Base-by-base conservation (phyloP, 2,888 invertebrate genomes). In the Diarsia dahlii region DNA sequence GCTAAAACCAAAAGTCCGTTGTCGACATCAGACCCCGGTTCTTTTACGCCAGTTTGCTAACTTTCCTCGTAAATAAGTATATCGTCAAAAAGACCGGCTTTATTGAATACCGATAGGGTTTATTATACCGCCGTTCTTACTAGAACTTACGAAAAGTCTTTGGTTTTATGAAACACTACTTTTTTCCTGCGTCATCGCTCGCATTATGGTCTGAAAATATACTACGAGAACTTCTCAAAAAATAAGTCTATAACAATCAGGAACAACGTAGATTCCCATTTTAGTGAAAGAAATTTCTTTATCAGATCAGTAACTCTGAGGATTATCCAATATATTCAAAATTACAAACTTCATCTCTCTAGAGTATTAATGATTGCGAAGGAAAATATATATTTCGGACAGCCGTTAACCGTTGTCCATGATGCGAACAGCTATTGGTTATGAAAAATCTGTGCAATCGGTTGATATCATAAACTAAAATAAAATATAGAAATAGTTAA, bases 21-120 rank as follows among this genome's bases (percentile, higher is more conserved):
- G n/a, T 50, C 52, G 69, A 71, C 63, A 66, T 58, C 60, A n/a
- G 28, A 60, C 62, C 63, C 63, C 48, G 64, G 54, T 52, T 66
- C 48, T 77, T 80, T 80, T 80, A 87, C 80, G 76, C 74, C 70
- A 80, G 60, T 76, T 66, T 28, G 65, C 73, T 67, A 84, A 82
- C 81, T 81, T 80, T 4, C 34, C 20, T 81, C 88, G 77, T 87
- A 84, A 87, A 87, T 87, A 87, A 85, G 75, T 81, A 78, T 76
- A 80, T 77, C 75, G 75, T 67, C 81, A 76, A 83, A 81, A 80
- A 81, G 48, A 63, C 72, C 62, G 76, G 46, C 74, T 85, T 84
- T 87, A 85, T 85, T 80, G 79, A 84, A 82, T 82, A 82, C 79
- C 88, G 80, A 87, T 85, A 83, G 83, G 79, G 80, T 87, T 86